phyloP scores from a whole-genome alignment of 2,113 vertebrate genomes.

The Micronycteris hirsuta region DNA sequence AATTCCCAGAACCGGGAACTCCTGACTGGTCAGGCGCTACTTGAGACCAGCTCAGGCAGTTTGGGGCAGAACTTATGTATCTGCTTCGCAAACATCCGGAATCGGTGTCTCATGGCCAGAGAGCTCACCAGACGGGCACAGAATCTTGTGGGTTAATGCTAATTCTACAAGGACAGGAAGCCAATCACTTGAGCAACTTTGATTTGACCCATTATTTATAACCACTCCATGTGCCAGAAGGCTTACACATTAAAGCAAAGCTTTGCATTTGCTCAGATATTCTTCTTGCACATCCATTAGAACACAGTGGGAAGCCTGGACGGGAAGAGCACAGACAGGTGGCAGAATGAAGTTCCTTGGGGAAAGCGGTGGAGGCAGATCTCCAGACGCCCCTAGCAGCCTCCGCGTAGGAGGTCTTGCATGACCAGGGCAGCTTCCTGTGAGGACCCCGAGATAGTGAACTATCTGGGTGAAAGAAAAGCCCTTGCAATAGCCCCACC shows the following conservation, averaged over 20 bases:
- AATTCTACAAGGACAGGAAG: neutral
- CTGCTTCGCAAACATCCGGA: neutral
- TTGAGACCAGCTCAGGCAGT: neutral
- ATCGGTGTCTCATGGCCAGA: neutral
- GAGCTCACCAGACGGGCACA: neutral
- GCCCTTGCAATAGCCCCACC: neutral
- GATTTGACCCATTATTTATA: neutral
- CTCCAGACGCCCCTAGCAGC: neutral
- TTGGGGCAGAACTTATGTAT: neutral
- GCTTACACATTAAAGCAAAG: neutral
- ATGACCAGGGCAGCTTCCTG: neutral
- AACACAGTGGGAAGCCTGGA: fast-evolving
- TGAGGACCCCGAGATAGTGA: neutral
- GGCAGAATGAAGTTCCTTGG: neutral
- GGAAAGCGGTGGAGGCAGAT: neutral
- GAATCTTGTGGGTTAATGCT: neutral
- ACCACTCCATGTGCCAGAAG: neutral
- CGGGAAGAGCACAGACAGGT: neutral
- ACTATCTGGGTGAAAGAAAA: neutral
- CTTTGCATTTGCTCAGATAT: neutral
- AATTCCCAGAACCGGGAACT: neutral
- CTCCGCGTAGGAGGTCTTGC: neutral
- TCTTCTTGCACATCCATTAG: neutral
- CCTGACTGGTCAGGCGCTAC: neutral
- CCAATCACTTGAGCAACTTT: neutral